Conservation (phyloP, 1,140 invertebrate species). For the Trichonephila inaurata region DNA sequence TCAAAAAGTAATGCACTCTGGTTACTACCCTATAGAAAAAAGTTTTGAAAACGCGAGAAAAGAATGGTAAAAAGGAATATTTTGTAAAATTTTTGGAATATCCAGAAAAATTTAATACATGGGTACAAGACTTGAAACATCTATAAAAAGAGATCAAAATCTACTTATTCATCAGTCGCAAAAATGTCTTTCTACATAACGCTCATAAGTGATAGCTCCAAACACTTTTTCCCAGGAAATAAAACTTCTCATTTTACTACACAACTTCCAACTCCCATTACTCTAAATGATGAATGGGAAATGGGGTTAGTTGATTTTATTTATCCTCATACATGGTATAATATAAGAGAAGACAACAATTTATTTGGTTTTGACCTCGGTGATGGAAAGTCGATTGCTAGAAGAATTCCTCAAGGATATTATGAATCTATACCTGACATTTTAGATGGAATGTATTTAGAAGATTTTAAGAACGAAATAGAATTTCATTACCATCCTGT, state of each 20-base stretch:
- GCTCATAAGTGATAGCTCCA: no score
- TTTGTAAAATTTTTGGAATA: neutral
- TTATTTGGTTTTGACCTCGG: no score
- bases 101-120: neutral
- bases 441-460: neutral
- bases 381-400: neutral
- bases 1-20: neutral
- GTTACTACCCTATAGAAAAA: neutral
- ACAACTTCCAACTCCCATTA: neutral
- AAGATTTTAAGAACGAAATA: neutral
- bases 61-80: neutral
- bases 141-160: neutral
- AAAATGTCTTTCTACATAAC: neutral
- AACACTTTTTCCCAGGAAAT: neutral
- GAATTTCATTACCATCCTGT: neutral
- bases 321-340: neutral
- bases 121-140: neutral
- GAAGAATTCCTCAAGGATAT: neutral
- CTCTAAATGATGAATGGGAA: slow-evolving; percentile 20
- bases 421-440: slow-evolving; percentile 13
- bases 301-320: neutral
- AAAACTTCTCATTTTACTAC: slow-evolving; percentile 33
- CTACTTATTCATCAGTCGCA: neutral
- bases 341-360: neutral
- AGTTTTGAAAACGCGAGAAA: neutral